Conservation (phyloP, 2,113 vertebrate species). For the Scomber colias region DNA sequence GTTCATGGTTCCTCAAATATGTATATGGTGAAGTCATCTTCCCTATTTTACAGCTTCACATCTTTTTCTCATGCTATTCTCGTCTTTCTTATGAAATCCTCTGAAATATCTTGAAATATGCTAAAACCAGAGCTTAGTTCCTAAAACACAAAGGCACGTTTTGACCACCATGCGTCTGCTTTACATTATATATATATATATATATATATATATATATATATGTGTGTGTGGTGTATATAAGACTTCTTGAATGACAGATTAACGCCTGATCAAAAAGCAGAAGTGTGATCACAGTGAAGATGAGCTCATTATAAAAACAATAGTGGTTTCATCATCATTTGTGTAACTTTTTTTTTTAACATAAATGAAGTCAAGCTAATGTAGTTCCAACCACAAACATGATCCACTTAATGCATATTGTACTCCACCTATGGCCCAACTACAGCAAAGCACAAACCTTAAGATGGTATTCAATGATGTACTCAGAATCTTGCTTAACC, state of each 20-base stretch:
- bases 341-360: no score
- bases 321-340: neutral
- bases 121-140: neutral
- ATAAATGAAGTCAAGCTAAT: no score
- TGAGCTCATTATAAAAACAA: neutral
- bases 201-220: no score
- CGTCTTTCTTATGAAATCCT: neutral
- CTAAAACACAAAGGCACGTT: neutral
- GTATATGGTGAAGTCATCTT: neutral
- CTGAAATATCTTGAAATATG: neutral
- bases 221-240: no score
- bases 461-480: no score
- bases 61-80: conserved; percentile 6
- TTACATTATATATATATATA: no score
- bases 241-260: neutral
- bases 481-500: no score
- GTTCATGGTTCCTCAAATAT: neutral
- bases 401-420: no score
- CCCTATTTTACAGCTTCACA: neutral
- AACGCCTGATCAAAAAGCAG: neutral
- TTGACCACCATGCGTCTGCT: no score
- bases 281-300: neutral
- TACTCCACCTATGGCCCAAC: no score
- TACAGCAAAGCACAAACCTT: no score
- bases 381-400: no score